Conservation (phyloP, 2,113 vertebrate genomes). For the Cyphomyrus plagiostoma region DNA sequence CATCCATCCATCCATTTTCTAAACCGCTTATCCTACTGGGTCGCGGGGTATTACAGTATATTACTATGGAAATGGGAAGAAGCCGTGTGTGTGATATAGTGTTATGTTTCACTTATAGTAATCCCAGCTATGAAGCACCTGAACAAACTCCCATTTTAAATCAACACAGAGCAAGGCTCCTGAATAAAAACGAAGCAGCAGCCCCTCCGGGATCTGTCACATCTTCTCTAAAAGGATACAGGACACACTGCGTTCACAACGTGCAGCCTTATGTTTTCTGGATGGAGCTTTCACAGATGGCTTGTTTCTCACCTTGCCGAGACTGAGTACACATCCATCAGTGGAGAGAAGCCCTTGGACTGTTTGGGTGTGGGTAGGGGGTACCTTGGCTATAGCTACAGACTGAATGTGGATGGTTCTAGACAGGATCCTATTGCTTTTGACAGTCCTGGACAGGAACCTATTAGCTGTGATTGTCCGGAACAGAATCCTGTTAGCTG, state of each 20-base stretch:
- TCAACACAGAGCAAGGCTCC: neutral
- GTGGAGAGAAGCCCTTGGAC: neutral
- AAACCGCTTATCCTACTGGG: no score
- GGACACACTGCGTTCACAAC: neutral
- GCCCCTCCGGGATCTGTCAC: neutral
- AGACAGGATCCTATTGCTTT: neutral
- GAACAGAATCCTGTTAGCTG: neutral
- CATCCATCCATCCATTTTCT: no score
- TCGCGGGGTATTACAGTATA: neutral
- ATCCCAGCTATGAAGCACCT: neutral
- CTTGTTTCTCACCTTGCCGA: neutral
- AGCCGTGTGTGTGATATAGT: neutral
- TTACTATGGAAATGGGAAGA: neutral
- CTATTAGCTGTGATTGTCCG: neutral
- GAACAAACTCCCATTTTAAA: neutral
- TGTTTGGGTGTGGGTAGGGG: neutral
- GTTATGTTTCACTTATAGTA: neutral
- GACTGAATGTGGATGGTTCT: neutral
- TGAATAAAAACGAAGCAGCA: neutral
- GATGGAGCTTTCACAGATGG: neutral
- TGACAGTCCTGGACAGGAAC: neutral
- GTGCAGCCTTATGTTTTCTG: neutral
- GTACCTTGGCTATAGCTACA: neutral
- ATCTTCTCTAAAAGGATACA: neutral
- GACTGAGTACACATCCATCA: neutral